phyloP scores from a whole-genome alignment of 2,888 invertebrate species.

The Coelinius sp. region DNA sequence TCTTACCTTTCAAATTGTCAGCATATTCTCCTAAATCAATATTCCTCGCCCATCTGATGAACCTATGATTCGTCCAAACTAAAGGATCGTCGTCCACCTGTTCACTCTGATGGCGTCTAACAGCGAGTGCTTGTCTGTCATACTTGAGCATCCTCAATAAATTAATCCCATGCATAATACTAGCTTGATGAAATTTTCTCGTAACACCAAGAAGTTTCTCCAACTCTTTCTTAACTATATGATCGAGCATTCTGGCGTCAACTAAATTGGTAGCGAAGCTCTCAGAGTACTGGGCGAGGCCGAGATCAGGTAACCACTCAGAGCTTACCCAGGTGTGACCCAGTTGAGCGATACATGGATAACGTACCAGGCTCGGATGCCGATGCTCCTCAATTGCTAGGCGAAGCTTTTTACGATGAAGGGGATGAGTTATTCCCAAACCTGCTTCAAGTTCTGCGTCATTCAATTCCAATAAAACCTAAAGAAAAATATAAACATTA shows the following conservation, averaged over 20 bases:
- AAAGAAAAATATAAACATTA: conserved; percentile 51
- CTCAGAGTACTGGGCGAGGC: conserved; percentile 90
- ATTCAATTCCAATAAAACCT: conserved; percentile 92
- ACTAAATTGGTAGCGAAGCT: conserved; percentile 91
- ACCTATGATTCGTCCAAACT: conserved; percentile 96
- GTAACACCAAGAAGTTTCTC: conserved; percentile 94
- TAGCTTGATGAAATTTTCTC: conserved; percentile 94
- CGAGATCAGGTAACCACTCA: conserved; percentile 93
- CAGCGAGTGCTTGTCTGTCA: conserved; percentile 91
- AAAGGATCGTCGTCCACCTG: conserved; percentile 91
- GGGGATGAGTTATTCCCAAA: conserved; percentile 90
- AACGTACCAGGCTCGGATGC: conserved; percentile 88
- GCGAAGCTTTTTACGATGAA: conserved; percentile 93
- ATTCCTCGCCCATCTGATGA: conserved; percentile 93
- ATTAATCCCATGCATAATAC: conserved; percentile 94
- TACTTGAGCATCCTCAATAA: conserved; percentile 92
- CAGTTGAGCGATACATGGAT: conserved; percentile 88
- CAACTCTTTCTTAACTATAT: conserved; percentile 92
- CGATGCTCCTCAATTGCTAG: conserved; percentile 94
- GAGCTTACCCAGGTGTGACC: conserved; percentile 95
- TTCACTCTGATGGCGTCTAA: conserved; percentile 90
- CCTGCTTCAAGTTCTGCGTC: conserved; percentile 93
- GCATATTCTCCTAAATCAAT: conserved; percentile 96
- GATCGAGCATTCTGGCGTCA: conserved; percentile 93
- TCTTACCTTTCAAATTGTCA: conserved; percentile 91